phyloP scores from a whole-genome alignment of 2,797 vertebrate species.

The Bradypodion pumilum region DNA sequence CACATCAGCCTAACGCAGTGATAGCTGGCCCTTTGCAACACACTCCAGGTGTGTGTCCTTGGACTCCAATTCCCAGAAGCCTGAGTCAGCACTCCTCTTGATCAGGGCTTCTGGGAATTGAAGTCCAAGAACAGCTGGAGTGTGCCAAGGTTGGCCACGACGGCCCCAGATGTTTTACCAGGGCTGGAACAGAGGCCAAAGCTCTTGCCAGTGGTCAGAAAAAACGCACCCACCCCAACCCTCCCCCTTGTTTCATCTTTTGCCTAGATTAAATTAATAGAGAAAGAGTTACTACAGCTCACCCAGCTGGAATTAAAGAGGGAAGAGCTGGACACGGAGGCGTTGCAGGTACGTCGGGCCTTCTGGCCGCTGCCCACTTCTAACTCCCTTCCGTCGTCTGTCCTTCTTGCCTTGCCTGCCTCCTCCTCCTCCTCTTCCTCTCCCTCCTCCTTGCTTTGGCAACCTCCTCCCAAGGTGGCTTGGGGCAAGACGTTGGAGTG shows the following conservation, averaged over 20 bases:
- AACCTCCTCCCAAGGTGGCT: conserved; percentile 14
- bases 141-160: too few species aligned
- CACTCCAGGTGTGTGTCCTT: too few species aligned
- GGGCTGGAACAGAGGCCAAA: neutral
- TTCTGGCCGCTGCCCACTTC: conserved; percentile 35
- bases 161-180: neutral
- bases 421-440: neutral
- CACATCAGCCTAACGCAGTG: too few species aligned
- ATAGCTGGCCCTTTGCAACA: too few species aligned
- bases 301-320: conserved; percentile 98
- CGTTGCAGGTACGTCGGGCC: conserved; percentile 90
- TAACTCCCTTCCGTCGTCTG: conserved; percentile 23
- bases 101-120: too few species aligned
- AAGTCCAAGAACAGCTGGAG: too few species aligned
- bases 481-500: too few species aligned
- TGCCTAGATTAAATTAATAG: conserved; percentile 98
- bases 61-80: too few species aligned
- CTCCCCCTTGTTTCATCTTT: conserved; percentile 80
- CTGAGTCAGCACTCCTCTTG: too few species aligned
- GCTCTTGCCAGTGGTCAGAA: too few species aligned
- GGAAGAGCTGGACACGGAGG: conserved; percentile 91
- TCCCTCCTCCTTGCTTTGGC: conserved; percentile 5
- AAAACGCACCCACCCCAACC: conserved; percentile 1
- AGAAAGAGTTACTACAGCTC: conserved; percentile 96
- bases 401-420: conserved; percentile 17